A percentile compares a stretch with the other conserved stretches of the same genome.
Conservation (phyloP, 2,888 invertebrate species). For the Tachystola acroxantha region DNA sequence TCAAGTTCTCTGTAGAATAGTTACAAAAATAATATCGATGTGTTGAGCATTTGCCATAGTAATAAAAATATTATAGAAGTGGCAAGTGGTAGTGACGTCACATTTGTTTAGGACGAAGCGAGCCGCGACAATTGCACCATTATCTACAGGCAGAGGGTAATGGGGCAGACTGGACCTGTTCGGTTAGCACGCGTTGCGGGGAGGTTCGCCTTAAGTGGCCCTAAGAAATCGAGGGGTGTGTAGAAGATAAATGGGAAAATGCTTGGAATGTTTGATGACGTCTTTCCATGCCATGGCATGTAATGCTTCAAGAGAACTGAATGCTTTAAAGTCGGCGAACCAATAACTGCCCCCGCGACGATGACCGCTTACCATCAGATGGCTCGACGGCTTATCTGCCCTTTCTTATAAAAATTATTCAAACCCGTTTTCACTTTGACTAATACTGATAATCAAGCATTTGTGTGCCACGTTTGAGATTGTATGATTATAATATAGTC, state of each 20-base stretch:
- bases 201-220: slow-evolving; percentile 2
- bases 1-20: no score
- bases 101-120: slow-evolving; percentile 32
- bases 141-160: slow-evolving; percentile 51
- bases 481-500: no score
- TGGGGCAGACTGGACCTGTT: slow-evolving; percentile 29
- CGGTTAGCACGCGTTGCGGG: not conserved
- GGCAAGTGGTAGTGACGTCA: slow-evolving; percentile 10
- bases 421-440: no score
- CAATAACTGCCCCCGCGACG: no score
- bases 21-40: no score
- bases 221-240: no score
- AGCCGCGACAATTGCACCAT: slow-evolving; percentile 39
- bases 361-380: not conserved
- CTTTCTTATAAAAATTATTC: no score
- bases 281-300: not conserved
- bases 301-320: not conserved
- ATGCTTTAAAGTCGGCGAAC: no score
- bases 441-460: no score
- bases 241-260: not conserved
- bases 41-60: no score
- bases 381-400: no score
- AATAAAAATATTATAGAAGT: not conserved
- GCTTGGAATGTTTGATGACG: not conserved
- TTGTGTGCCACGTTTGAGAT: no score